These are phyloP conservation scores for Leptosomus discolor DNA, from an alignment of 2,113 vertebrate genomes.

Conservation along the genomic window DNA sequence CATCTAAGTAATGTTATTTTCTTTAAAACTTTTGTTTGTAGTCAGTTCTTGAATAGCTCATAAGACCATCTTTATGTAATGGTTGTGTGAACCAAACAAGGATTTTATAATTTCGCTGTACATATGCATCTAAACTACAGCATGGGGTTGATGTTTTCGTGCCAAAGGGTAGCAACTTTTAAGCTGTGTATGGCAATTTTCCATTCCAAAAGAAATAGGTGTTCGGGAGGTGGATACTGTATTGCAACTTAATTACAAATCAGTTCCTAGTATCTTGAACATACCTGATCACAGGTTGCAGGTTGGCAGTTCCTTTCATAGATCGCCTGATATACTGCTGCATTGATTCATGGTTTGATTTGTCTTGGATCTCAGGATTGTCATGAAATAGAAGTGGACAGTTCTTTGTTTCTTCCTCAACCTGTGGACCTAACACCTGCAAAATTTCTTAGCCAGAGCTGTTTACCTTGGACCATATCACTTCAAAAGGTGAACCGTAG, in stretches of 20 bases:
- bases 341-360: neutral
- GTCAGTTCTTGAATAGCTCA: neutral
- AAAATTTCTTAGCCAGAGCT: neutral
- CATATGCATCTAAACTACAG: neutral
- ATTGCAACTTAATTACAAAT: neutral
- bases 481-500: slow-evolving; percentile 20
- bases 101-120: neutral
- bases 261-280: neutral
- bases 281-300: neutral
- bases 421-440: neutral
- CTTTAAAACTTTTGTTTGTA: neutral
- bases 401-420: neutral
- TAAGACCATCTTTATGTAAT: neutral
- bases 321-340: neutral
- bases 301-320: neutral
- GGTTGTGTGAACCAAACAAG: neutral
- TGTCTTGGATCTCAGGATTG: neutral
- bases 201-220: neutral
- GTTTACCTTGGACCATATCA: neutral
- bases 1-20: neutral
- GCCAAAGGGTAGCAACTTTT: neutral
- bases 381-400: neutral
- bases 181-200: neutral
- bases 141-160: neutral
- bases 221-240: neutral